These are phyloP conservation scores for Neodiprion fabricii DNA, from an alignment of 1,140 invertebrate species.

Conservation along the genomic window DNA sequence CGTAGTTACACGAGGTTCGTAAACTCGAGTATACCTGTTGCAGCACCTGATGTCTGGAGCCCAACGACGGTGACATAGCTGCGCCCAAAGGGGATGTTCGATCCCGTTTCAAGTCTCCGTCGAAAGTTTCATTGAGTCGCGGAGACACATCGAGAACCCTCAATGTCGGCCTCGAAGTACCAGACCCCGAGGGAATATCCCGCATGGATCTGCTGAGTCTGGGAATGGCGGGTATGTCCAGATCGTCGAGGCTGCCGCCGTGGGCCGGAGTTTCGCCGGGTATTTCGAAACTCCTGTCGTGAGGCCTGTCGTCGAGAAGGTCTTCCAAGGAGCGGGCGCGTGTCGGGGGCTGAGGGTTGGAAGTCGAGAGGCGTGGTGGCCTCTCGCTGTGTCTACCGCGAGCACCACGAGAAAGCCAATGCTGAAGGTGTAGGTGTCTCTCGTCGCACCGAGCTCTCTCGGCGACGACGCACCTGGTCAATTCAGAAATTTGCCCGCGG, in stretches of 20 bases:
- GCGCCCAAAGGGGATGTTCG: slow-evolving; percentile 39
- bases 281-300: slow-evolving; percentile 46
- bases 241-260: slow-evolving; percentile 63
- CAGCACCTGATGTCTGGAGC: slow-evolving; percentile 35
- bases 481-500: slow-evolving; percentile 76
- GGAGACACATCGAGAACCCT: slow-evolving; percentile 39
- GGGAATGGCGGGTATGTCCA: slow-evolving; percentile 62
- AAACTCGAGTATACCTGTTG: slow-evolving; percentile 28
- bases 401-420: slow-evolving; percentile 69
- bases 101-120: slow-evolving; percentile 43
- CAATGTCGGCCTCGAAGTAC: slow-evolving; percentile 31
- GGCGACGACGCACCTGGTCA: slow-evolving; percentile 68
- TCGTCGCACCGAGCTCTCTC: slow-evolving; percentile 71
- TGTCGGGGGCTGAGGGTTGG: slow-evolving; percentile 25
- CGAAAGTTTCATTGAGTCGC: slow-evolving; percentile 49
- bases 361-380: slow-evolving; percentile 52
- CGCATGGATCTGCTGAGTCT: slow-evolving; percentile 47
- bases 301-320: slow-evolving; percentile 54
- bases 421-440: slow-evolving; percentile 71
- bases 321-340: slow-evolving; percentile 51
- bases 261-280: slow-evolving; percentile 42
- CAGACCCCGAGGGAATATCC: slow-evolving; percentile 41
- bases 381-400: slow-evolving; percentile 67
- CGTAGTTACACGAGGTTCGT: too few relatives aligned
- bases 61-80: slow-evolving; percentile 37